These are phyloP conservation scores for Xiphophorus hellerii DNA, from an alignment of 2,113 vertebrate genomes.

Conservation along the genomic window DNA sequence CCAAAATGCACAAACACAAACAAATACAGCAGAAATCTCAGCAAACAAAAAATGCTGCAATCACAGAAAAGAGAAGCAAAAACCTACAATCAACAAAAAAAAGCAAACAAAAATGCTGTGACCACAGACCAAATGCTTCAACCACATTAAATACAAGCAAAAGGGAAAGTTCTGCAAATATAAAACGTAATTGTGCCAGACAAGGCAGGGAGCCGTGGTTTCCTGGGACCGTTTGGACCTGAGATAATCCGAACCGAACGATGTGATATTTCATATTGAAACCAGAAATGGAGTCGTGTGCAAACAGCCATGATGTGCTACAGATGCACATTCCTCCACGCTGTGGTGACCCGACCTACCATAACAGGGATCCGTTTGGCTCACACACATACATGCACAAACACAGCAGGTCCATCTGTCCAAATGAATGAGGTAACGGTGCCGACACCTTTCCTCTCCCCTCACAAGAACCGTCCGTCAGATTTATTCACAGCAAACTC, in stretches of 20 bases:
- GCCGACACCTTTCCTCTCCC: slow-evolving; percentile 19
- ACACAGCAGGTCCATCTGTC: slow-evolving; percentile 63
- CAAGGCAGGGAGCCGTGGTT: too few relatives aligned
- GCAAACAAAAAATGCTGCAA: too few relatives aligned
- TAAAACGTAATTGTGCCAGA: too few relatives aligned
- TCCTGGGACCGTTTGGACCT: too few relatives aligned
- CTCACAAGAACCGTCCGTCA: slow-evolving; percentile 20
- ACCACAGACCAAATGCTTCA: too few relatives aligned
- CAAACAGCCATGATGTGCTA: slow-evolving; percentile 38
- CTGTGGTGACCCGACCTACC: slow-evolving; percentile 58
- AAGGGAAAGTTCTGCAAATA: too few relatives aligned
- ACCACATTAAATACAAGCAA: too few relatives aligned
- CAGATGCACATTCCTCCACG: slow-evolving; percentile 69
- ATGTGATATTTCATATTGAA: background rate
- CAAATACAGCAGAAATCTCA: too few relatives aligned
- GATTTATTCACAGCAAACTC: background rate
- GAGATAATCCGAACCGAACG: background rate
- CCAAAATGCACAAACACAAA: too few relatives aligned
- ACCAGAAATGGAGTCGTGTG: background rate
- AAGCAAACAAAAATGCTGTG: too few relatives aligned
- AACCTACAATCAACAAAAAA: too few relatives aligned
- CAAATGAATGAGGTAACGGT: slow-evolving; percentile 71
- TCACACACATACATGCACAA: slow-evolving; percentile 30
- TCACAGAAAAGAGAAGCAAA: too few relatives aligned
- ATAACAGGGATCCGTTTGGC: slow-evolving; percentile 66